Conservation (phyloP, 2,888 invertebrate species). For the Xestoiulus laeticollis region DNA sequence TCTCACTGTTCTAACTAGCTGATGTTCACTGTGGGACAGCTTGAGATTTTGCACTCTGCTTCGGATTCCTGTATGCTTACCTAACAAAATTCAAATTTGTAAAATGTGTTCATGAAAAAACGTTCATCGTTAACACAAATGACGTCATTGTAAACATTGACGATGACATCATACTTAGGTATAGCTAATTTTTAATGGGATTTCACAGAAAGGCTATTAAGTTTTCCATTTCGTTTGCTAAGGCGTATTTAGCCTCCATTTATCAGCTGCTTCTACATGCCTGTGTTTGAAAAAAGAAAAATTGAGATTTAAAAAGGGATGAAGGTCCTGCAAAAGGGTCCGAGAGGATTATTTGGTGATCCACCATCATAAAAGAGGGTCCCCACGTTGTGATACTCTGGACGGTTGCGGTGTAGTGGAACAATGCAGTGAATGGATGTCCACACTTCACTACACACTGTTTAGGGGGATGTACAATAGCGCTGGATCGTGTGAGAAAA, state of each 20-base stretch:
- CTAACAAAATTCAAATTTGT: no score
- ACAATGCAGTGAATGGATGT: conserved; percentile 26
- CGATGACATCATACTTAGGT: no score
- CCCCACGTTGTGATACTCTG: not conserved
- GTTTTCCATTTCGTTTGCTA: not conserved
- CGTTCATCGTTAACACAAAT: no score
- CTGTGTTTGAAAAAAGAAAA: not conserved
- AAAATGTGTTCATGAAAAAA: no score
- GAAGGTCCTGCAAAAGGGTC: not conserved
- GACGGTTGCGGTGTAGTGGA: conserved; percentile 7
- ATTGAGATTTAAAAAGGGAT: not conserved
- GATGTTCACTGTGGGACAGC: no score
- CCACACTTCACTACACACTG: conserved; percentile 26
- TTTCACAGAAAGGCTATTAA: no score
- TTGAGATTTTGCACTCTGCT: no score
- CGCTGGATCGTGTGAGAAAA: conserved; percentile 18
- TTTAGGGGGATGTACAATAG: not conserved
- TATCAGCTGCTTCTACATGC: not conserved
- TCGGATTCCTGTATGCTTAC: no score
- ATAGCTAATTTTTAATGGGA: no score
- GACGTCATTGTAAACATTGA: no score
- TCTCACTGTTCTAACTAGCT: no score
- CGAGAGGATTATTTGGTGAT: not conserved
- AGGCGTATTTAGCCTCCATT: not conserved
- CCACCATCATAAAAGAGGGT: not conserved